These are phyloP conservation scores for Sparus aurata DNA, from an alignment of 2,797 vertebrate genomes.

Conservation along the genomic window DNA sequence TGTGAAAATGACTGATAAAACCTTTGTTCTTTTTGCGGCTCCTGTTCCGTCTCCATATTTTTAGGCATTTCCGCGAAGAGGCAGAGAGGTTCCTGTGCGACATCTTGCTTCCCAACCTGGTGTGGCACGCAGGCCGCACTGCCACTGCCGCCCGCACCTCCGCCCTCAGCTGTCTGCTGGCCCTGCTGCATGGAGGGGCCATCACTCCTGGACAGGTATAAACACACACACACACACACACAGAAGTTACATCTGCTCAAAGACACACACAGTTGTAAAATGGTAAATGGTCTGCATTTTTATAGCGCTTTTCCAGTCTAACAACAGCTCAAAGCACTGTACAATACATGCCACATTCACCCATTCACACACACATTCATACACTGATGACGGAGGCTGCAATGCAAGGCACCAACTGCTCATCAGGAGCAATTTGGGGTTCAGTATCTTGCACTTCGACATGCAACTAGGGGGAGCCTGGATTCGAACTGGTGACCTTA, in stretches of 20 bases:
- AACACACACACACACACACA: neutral
- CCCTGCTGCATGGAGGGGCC: slow-evolving; percentile 87
- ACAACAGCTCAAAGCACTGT: too few species aligned
- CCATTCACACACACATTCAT: too few species aligned
- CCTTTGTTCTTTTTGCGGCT: slow-evolving; percentile 7
- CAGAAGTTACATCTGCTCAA: neutral
- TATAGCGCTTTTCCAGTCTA: too few species aligned
- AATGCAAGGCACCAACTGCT: too few species aligned
- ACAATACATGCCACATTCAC: too few species aligned
- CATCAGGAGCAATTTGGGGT: too few species aligned
- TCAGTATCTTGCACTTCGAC: too few species aligned
- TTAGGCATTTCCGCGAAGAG: slow-evolving; percentile 87
- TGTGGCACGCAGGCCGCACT: slow-evolving; percentile 92
- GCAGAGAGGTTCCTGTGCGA: slow-evolving; percentile 89
- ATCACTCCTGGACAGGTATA: slow-evolving; percentile 89
- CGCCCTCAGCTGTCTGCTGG: slow-evolving; percentile 92
- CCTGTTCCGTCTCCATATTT: neutral
- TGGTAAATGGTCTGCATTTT: too few species aligned
- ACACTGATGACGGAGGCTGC: too few species aligned
- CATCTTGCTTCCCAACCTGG: slow-evolving; percentile 92
- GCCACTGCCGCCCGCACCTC: slow-evolving; percentile 92
- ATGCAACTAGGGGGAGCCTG: too few species aligned
- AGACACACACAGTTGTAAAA: neutral
- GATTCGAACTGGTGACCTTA: too few species aligned
- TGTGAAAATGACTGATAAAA: slow-evolving; percentile 55